Evolutionary conservation across 2,888 invertebrate species (phyloP).

Genomic region (Formica aserva): DNA sequence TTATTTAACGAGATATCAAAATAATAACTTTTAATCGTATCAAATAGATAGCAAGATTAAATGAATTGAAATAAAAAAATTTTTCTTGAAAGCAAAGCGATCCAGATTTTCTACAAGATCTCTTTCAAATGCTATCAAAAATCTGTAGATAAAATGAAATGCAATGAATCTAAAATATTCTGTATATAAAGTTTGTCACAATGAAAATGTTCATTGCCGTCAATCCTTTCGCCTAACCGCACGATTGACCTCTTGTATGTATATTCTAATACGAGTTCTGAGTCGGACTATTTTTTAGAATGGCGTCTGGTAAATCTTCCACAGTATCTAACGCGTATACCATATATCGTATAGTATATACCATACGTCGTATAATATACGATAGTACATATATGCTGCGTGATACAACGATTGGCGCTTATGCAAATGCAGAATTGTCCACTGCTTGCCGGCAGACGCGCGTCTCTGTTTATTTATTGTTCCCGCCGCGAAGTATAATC

Average conservation of each 20-base stretch:
- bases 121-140: background rate
- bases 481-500: slow-evolving; percentile 54
- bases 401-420: slow-evolving; percentile 67
- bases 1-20: background rate
- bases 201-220: background rate
- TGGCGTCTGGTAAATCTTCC: slow-evolving; percentile 14
- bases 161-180: background rate
- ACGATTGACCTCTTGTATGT: background rate
- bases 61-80: background rate
- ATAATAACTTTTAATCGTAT: background rate
- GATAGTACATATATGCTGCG: slow-evolving; percentile 3
- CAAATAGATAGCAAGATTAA: background rate
- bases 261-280: slow-evolving; percentile 13
- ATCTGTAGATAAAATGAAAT: background rate
- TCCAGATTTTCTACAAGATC: background rate
- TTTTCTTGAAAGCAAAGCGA: background rate
- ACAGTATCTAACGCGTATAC: background rate
- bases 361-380: background rate
- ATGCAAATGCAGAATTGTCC: slow-evolving; percentile 76
- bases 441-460: slow-evolving; percentile 57
- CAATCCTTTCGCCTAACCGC: slow-evolving; percentile 15
- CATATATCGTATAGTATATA: background rate
- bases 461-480: slow-evolving; percentile 73
- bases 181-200: background rate
- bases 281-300: slow-evolving; percentile 34